Evolutionary conservation across 2,113 vertebrate species (phyloP).

Genomic region (Tupaia chinensis): DNA sequence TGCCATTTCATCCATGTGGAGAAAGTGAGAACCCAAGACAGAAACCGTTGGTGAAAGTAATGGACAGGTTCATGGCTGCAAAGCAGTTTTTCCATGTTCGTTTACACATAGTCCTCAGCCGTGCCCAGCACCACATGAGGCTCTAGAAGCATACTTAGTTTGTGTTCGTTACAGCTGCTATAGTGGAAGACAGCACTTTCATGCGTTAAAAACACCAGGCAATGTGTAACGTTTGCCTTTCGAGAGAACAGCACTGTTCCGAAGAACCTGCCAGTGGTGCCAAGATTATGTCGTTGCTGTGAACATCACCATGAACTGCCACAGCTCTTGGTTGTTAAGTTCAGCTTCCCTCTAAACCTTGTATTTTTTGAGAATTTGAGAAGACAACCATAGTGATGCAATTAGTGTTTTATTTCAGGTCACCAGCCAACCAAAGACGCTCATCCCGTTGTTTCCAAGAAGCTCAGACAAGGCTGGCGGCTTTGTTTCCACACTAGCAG

Average conservation of each 20-base stretch:
- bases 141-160: conserved; percentile 25
- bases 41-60: neutral
- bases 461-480: conserved; percentile 42
- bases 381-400: neutral
- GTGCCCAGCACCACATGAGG: neutral
- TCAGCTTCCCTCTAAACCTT: neutral
- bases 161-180: neutral
- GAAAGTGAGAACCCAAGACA: neutral
- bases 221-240: neutral
- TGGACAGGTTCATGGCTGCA: neutral
- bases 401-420: conserved; percentile 41
- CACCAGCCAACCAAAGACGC: conserved; percentile 47
- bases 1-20: neutral
- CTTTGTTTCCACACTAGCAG: neutral
- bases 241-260: neutral
- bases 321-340: conserved; percentile 12
- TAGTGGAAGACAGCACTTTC: conserved; percentile 41
- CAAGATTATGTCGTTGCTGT: neutral
- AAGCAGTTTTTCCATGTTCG: neutral
- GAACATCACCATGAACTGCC: neutral
- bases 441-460: conserved; percentile 67
- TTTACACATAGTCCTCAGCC: neutral
- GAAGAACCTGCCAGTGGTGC: neutral
- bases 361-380: conserved; percentile 28
- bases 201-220: conserved; percentile 29